Base-by-base conservation (phyloP, 2,888 invertebrate species). In the Cerceris rybyensis region DNA sequence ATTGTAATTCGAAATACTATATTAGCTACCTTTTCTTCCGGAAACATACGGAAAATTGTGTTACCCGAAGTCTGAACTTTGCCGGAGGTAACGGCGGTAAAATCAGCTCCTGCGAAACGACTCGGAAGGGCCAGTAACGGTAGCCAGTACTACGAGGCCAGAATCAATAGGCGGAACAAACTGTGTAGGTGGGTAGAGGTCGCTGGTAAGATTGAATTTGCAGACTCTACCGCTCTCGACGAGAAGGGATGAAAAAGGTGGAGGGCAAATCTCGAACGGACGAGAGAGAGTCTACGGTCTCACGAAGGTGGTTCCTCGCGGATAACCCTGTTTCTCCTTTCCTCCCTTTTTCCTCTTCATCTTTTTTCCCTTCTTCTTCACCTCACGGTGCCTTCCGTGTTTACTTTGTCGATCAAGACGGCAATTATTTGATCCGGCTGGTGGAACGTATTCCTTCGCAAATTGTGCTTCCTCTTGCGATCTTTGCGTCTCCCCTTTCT, bases 161-260 rank as follows among this genome's bases (percentile, higher is more conserved):
- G 86, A 87, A 87, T 89, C 88, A 88, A 89, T 89, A 89, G 88
- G 87, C 86, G 88, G 89, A 89, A 89, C 88, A 88, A 89, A 89
- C 89, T 88, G 77, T 82, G 87, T 88, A 86, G 87, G 79, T 84
- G 81, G 84, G 74, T 81, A 82, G 83, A 87, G 86, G 88, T 85
- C 81, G 86, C 82, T 81, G 86, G 86, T 87, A 87, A 88, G 89
- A 90, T 90, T 90, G 88, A 90, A 90, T 90, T 89, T 89, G 85
- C 86, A 83, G 88, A 86, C 78, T 88, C 81, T 70, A 75, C 65
- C 70, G 68, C 78, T 68, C 58, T 71, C 50, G 54, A 69, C 57
- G 68, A 73, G 69, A 59, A 67, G 41, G 77, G 54, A 6, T n/a
- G 50, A 68, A 52, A 70, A 72, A 76, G 28, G 71, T 42, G 65